Base-by-base conservation (phyloP, 2,797 vertebrate genomes). In the Halcyon badia region DNA sequence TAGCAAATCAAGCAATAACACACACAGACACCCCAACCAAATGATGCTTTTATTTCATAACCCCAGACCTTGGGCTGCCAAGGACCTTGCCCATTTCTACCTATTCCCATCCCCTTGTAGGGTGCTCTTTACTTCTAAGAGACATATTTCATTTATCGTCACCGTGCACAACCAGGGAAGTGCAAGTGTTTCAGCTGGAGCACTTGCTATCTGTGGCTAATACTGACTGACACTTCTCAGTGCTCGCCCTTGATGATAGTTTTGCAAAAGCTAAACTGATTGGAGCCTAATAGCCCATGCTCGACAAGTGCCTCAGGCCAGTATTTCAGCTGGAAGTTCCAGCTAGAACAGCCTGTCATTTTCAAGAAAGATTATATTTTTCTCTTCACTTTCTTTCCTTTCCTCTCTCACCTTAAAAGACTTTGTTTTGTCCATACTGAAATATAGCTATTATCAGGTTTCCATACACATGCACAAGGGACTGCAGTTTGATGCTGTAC, bases 271-370 rank as follows among this genome's bases (percentile, higher is more conserved):
- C 68, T 87, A 35, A 73, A 49, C 62, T 35, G 20, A 42, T 51
- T 87, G 60, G 58, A 94, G 81, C 58, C 66, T 61, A 79, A 80
- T 39, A 92, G 87, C 14, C 87, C 68, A 2, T 65, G 58, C 73
- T 73, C 18, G 1, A 82, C 87, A 84, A 91, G 46, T 0, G 21
- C 91, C 78, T 94, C 42, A 4, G 87, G 91, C 64, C 64, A 83
- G 28, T 37, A 71, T 78, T 94, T 78, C 72, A 60, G 77, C 81
- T 90, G 57, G 21, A 84, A 87, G 39, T 10, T 83, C 71, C 68
- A 70, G 75, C 84, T 56, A 72, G 25, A 95, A 51, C 54, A 92
- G 51, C 56, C 71, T 92, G 71, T 66, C 81, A 91, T 89, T 91
- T 87, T 58, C 87, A 80, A 89, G 42, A 92, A 76, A 72, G 5